Evolutionary conservation across 2,797 vertebrate species (phyloP).

Genomic region (Loriculus beryllinus): DNA sequence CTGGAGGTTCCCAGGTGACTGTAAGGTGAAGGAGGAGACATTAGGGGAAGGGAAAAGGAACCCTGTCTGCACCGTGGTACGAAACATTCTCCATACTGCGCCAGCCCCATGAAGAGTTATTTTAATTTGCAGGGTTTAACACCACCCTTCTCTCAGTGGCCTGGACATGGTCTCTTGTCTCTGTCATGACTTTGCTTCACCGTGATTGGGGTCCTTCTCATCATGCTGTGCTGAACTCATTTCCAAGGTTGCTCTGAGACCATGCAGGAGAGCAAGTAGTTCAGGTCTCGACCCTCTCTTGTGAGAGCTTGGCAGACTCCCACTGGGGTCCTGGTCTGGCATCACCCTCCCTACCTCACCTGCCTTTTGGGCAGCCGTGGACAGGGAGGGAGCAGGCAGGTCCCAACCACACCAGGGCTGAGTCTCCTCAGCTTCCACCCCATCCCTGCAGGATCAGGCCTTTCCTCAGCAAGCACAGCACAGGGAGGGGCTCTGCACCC

Average conservation of each 20-base stretch:
- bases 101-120: not conserved
- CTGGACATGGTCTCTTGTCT: slow-evolving; percentile 5
- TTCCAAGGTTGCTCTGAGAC: slow-evolving; percentile 36
- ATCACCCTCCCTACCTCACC: slow-evolving; percentile 62
- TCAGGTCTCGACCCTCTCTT: not conserved
- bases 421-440: not conserved
- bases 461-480: slow-evolving; percentile 55
- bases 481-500: not conserved
- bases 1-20: not conserved
- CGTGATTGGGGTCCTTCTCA: not conserved
- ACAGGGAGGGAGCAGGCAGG: not conserved
- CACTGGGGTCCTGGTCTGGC: not conserved
- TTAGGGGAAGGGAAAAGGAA: slow-evolving; percentile 14
- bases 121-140: not conserved
- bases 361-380: not conserved
- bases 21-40: not conserved
- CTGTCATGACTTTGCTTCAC: slow-evolving; percentile 3
- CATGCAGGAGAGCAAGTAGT: slow-evolving; percentile 17
- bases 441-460: not conserved
- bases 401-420: not conserved
- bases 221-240: slow-evolving; percentile 37
- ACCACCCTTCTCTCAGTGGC: not conserved
- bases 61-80: not conserved
- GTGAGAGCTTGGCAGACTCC: not conserved
- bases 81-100: not conserved